Percentiles rank a stretch among this genome's conserved stretches.
Conservation (phyloP, 2,113 vertebrate genomes). For the Spea bombifrons region DNA sequence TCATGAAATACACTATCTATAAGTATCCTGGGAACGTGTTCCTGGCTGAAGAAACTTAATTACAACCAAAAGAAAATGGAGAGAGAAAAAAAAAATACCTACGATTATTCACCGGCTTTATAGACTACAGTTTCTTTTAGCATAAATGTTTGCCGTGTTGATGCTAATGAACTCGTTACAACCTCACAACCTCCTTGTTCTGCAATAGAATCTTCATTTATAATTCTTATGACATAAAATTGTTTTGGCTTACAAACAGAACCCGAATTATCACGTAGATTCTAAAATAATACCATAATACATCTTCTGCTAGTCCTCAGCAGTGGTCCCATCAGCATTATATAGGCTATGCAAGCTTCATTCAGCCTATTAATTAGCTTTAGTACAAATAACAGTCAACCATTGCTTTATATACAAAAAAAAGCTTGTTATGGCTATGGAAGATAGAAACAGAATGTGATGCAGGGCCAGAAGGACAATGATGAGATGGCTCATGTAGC, state of each 20-base stretch:
- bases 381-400: not conserved
- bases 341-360: not conserved
- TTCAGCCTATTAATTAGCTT: not conserved
- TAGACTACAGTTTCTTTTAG: not conserved
- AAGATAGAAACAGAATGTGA: not conserved
- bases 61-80: not conserved
- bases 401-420: not conserved
- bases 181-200: constrained; percentile 1
- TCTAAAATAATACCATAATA: constrained; percentile 24
- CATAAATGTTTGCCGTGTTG: not conserved
- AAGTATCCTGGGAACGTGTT: not conserved
- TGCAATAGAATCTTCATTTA: constrained; percentile 3
- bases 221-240: constrained; percentile 8
- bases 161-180: not conserved
- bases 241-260: constrained; percentile 6
- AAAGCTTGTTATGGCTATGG: not conserved
- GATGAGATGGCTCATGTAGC: too few relatives aligned
- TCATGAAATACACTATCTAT: not conserved
- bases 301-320: not conserved
- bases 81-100: not conserved
- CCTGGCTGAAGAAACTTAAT: not conserved
- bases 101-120: not conserved
- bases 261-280: constrained; percentile 13
- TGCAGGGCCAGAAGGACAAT: too few relatives aligned
- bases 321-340: not conserved